Base-by-base conservation (phyloP, 2,888 invertebrate genomes). In the Subacronicta megacephala region DNA sequence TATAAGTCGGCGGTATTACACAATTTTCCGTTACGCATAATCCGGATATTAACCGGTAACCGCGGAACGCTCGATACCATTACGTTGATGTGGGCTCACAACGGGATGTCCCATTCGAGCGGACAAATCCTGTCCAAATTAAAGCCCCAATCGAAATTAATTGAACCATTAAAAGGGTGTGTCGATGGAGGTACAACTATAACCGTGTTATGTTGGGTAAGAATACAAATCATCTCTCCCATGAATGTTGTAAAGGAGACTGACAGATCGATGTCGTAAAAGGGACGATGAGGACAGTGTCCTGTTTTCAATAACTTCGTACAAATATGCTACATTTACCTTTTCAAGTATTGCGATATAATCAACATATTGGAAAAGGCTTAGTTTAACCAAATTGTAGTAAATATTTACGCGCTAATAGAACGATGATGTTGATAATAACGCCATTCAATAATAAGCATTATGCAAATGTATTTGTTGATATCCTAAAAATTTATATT, bases 141-240 rank as follows among this genome's bases (percentile, higher is more conserved):
- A 80, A 82, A 82, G 73, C 80, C 80, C 70, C 80, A 80, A 83
- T 83, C 83, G 71, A 78, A 83, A 86, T 86, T 86, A 86, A 88
- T 85, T 85, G 83, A 81, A 76, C 79, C 81, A 79, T 84, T 79
- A 80, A 84, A 84, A 66, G 74, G 77, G 71, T 70, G 68, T 58
- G 75, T 58, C 64, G 77, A 59, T 59, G 56, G 44, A 60, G 57
- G 67, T 73, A 67, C 59, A 59, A 52, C 47, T 66, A 47, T 49
- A 66, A 66, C 45, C 61, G 68, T 42, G 67, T 70, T 20, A 76
- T 68, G 64, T 56, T 50, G 53, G 50, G 69, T 50, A 33, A 6
- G 20, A 18, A 46, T 16, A 38, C 38, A 31, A 31, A 37, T 49
- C 57, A 46, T 56, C 56, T 26, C 0, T 23, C 59, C 46, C 29